phyloP scores from a whole-genome alignment of 2,797 vertebrate genomes.

The Dipus sagitta region DNA sequence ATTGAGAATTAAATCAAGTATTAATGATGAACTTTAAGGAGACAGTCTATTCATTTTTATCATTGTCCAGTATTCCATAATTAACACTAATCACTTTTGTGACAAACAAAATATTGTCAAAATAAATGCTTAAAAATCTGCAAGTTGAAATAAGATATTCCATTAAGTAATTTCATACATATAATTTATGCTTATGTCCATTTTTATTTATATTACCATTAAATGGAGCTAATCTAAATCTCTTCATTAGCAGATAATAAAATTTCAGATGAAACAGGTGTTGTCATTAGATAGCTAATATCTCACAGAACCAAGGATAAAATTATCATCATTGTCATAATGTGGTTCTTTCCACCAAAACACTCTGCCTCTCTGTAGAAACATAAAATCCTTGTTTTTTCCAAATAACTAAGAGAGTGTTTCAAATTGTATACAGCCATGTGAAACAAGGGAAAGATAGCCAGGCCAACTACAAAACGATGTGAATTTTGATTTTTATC shows the following conservation, averaged over 20 bases:
- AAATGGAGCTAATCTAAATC: not conserved
- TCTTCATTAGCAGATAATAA: constrained; percentile 21
- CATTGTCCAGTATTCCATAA: not conserved
- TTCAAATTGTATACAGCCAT: not conserved
- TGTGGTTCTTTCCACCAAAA: constrained; percentile 25
- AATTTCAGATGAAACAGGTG: not conserved
- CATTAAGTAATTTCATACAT: not conserved
- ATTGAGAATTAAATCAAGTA: not conserved
- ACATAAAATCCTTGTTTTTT: not conserved
- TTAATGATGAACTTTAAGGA: not conserved
- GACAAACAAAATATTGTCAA: constrained; percentile 18
- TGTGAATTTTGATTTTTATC: constrained; percentile 23
- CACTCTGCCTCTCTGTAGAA: not conserved
- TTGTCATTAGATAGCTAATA: not conserved
- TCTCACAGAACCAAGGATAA: not conserved
- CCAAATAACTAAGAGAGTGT: not conserved
- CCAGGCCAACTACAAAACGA: not conserved
- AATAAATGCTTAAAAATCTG: constrained; percentile 17
- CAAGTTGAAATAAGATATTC: constrained; percentile 10
- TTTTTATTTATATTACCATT: constrained; percentile 18
- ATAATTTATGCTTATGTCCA: constrained; percentile 23
- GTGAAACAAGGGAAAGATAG: not conserved
- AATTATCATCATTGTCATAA: not conserved
- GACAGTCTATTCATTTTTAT: constrained; percentile 29
- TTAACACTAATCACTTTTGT: constrained; percentile 12